Evolutionary conservation across 2,888 invertebrate genomes (phyloP).

Genomic region (Leptinotarsa rubiginosa): DNA sequence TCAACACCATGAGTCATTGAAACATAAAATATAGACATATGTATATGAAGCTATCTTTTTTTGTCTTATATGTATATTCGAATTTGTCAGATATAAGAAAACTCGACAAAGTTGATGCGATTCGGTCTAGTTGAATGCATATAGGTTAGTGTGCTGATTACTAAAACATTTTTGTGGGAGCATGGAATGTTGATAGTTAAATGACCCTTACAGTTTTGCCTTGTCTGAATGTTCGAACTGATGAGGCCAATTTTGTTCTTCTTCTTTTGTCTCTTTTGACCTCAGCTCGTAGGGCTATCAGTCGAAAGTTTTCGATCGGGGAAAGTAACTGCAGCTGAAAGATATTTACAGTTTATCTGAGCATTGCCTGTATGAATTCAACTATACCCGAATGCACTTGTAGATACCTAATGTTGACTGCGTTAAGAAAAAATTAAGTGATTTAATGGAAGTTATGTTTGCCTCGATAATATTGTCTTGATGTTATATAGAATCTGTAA

Average conservation of each 20-base stretch:
- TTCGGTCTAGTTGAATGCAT: background rate
- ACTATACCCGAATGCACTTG: background rate
- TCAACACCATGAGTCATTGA: constrained; percentile 5
- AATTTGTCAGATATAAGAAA: background rate
- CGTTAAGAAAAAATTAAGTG: background rate
- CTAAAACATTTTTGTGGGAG: no score
- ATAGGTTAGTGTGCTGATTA: no score
- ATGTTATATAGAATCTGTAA: no score
- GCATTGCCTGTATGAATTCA: background rate
- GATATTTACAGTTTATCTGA: no score
- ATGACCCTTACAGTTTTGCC: no score
- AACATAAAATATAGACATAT: background rate
- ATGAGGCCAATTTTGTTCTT: background rate
- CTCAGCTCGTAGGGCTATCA: background rate
- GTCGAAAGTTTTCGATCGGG: background rate
- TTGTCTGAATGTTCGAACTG: no score
- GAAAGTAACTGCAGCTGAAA: no score
- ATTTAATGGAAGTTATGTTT: background rate
- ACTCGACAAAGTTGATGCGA: background rate
- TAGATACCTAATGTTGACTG: background rate
- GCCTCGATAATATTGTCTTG: background rate
- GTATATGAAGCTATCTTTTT: constrained; percentile 6
- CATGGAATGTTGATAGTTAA: no score
- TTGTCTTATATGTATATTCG: constrained; percentile 13
- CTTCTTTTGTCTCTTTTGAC: background rate